Evolutionary conservation across 2,888 invertebrate genomes (phyloP).

Genomic region (Drosophila antonietae): DNA sequence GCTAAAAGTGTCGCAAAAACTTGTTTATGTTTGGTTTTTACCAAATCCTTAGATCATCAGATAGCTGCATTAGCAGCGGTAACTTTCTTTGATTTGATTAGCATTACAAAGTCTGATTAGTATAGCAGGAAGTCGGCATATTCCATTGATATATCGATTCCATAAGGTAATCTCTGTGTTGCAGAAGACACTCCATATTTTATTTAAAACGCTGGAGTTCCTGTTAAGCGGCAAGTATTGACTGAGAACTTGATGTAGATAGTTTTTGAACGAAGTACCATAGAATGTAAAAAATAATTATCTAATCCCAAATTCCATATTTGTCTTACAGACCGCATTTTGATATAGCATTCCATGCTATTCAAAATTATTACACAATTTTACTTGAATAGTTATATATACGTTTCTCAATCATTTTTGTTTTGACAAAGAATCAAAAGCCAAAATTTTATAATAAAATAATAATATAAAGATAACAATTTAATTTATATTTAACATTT

Average conservation of each 20-base stretch:
- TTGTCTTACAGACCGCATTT: not conserved
- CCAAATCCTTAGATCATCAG: slow-evolving; percentile 32
- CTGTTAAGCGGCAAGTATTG: no score
- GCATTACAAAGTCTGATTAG: slow-evolving; percentile 6
- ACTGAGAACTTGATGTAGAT: not conserved
- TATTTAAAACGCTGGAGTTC: not conserved
- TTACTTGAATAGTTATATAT: no score
- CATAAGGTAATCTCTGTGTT: slow-evolving; percentile 8
- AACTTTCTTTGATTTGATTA: slow-evolving; percentile 73
- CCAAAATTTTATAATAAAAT: no score
- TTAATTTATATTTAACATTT: no score
- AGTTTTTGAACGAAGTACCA: not conserved
- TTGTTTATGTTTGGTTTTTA: slow-evolving; percentile 11
- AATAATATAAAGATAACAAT: no score
- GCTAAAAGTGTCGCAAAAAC: slow-evolving; percentile 50
- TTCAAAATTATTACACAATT: no score
- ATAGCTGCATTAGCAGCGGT: slow-evolving; percentile 63
- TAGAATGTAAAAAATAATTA: rapidly evolving
- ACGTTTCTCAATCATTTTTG: no score
- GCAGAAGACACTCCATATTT: not conserved
- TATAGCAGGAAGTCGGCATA: slow-evolving; percentile 31
- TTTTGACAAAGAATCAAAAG: no score
- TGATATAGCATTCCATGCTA: no score
- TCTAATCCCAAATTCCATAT: not conserved
- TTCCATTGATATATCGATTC: slow-evolving; percentile 25